These are phyloP conservation scores for Antheraea yamamai DNA, from an alignment of 2,888 invertebrate genomes.

Conservation along the genomic window DNA sequence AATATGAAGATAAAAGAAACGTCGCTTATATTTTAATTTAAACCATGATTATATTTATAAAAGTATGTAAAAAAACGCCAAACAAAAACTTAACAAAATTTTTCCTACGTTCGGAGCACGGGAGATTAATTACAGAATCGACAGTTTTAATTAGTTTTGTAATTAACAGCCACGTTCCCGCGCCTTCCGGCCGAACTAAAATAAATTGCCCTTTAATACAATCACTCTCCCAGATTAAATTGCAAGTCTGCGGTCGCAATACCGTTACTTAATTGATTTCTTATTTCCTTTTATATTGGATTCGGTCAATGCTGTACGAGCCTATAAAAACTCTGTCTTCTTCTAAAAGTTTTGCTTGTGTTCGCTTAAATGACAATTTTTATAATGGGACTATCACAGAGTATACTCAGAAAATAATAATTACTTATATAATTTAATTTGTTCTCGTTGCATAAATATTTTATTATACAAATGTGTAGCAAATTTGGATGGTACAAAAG, in stretches of 20 bases:
- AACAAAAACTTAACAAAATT: not conserved
- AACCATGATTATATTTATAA: not conserved
- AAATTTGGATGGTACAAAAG: too few relatives aligned
- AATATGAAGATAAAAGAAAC: too few relatives aligned
- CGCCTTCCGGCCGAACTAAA: conserved; percentile 67
- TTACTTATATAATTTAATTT: too few relatives aligned
- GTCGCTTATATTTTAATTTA: not conserved
- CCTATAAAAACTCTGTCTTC: not conserved
- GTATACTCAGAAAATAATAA: too few relatives aligned
- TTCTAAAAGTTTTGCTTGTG: not conserved
- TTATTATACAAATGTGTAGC: too few relatives aligned
- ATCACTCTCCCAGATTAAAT: conserved; percentile 63
- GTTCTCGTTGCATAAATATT: too few relatives aligned
- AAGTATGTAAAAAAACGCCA: not conserved
- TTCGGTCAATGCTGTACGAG: not conserved
- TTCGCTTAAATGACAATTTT: not conserved
- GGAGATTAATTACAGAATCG: conserved; percentile 77
- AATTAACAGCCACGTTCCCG: conserved; percentile 71
- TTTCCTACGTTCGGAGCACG: conserved; percentile 29
- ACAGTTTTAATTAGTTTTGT: conserved; percentile 80
- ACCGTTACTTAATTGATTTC: conserved; percentile 7
- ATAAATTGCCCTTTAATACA: conserved; percentile 79
- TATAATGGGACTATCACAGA: too few relatives aligned
- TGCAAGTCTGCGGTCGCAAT: conserved; percentile 33
- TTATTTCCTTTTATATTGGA: conserved; percentile 6